These are phyloP conservation scores for Anguilla anguilla DNA, from an alignment of 2,797 vertebrate genomes.

Conservation along the genomic window DNA sequence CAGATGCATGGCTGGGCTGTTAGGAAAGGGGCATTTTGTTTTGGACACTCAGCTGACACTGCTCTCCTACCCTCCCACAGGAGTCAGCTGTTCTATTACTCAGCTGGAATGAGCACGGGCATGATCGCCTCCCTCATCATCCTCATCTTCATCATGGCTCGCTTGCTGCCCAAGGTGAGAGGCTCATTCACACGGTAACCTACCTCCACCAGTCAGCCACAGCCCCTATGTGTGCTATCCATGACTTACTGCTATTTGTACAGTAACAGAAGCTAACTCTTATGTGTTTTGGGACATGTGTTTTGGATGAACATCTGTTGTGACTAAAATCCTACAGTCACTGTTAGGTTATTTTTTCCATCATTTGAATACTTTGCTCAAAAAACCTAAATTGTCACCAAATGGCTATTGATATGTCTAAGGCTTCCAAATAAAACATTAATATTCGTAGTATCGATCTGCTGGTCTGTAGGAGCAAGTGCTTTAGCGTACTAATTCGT, in stretches of 20 bases:
- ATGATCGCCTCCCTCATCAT: constrained; percentile 88
- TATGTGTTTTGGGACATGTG: not conserved
- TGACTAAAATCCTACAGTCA: not conserved
- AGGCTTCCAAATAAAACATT: too few species aligned
- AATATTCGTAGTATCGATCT: too few species aligned
- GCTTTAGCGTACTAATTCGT: not conserved
- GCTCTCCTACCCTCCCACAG: constrained; percentile 59
- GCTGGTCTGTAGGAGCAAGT: not conserved
- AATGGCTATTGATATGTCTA: too few species aligned
- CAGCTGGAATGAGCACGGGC: constrained; percentile 87
- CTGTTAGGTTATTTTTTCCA: too few species aligned
- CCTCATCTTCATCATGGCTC: constrained; percentile 83
- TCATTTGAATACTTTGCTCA: too few species aligned
- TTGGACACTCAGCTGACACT: too few species aligned
- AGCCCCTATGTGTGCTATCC: not conserved
- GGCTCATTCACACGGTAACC: not conserved
- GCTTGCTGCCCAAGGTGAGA: constrained; percentile 86
- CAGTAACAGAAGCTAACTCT: not conserved
- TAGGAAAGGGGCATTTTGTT: not conserved
- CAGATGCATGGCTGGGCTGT: not conserved
- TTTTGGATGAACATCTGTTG: not conserved
- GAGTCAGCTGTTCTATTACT: constrained; percentile 93
- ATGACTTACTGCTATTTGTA: not conserved
- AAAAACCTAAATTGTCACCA: too few species aligned
- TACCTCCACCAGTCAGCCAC: too few species aligned